A percentile compares a stretch with the other conserved stretches of the same genome.
phyloP scores from a whole-genome alignment of 2,888 invertebrate species.

The Cosmia trapezina region DNA sequence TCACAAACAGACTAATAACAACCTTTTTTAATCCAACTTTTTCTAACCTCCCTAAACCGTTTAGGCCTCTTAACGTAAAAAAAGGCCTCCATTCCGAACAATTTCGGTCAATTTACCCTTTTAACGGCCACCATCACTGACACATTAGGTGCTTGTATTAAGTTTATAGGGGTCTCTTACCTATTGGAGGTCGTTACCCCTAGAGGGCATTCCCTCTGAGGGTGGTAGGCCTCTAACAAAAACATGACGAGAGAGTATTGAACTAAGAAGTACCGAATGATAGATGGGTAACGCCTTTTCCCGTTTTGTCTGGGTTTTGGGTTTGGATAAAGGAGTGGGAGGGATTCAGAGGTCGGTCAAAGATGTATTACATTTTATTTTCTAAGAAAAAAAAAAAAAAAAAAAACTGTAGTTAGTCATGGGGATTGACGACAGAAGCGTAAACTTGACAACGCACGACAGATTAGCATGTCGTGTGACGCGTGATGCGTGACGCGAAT shows the following conservation, averaged over 20 bases:
- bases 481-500: no score
- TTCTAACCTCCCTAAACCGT: background rate
- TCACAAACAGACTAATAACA: background rate
- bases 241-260: constrained; percentile 42
- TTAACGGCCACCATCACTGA: constrained; percentile 28
- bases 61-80: background rate
- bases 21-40: background rate
- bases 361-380: background rate
- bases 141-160: constrained; percentile 53
- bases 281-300: constrained; percentile 12
- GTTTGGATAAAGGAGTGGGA: background rate
- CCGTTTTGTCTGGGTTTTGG: background rate
- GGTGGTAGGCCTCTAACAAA: constrained; percentile 55
- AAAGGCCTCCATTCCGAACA: constrained; percentile 12
- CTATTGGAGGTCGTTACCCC: constrained; percentile 46
- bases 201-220: constrained; percentile 50
- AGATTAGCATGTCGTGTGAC: no score
- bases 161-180: constrained; percentile 56
- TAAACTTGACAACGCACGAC: no score
- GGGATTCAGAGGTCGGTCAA: background rate
- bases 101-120: constrained; percentile 42
- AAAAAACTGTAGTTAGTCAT: no score
- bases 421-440: no score
- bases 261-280: constrained; percentile 34
- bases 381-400: no score